Evolutionary conservation across 2,888 invertebrate genomes (phyloP).

Genomic region (Prionchulus punctatus): DNA sequence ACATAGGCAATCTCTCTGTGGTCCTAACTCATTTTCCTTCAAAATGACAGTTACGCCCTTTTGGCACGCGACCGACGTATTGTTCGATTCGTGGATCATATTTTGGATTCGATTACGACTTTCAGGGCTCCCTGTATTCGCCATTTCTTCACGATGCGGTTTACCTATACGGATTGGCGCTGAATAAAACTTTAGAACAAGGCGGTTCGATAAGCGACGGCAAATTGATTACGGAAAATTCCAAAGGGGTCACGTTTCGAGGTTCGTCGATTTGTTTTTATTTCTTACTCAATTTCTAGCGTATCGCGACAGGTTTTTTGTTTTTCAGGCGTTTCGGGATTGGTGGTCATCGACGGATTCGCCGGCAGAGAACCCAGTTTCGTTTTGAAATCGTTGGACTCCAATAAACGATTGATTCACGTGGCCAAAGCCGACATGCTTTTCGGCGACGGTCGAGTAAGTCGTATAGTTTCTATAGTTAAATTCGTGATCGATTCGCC

Average conservation of each 20-base stretch:
- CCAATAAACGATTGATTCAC: background rate
- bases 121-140: constrained; percentile 8
- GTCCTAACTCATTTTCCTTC: too few relatives aligned
- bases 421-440: background rate
- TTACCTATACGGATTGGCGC: constrained; percentile 6
- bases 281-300: background rate
- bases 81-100: background rate
- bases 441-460: background rate
- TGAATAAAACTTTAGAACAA: background rate
- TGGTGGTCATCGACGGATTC: background rate
- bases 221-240: background rate
- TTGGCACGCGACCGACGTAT: too few relatives aligned
- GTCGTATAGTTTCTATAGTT: too few relatives aligned
- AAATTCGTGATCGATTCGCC: too few relatives aligned
- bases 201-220: background rate
- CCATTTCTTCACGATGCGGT: constrained; percentile 8
- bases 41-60: too few relatives aligned
- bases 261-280: background rate
- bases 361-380: background rate
- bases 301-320: background rate
- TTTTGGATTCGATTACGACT: too few relatives aligned
- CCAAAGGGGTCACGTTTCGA: background rate
- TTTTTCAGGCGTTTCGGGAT: background rate
- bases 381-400: background rate
- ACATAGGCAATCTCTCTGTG: too few relatives aligned